Conservation (phyloP, 2,888 invertebrate genomes). For the Vesta saturnalis region DNA sequence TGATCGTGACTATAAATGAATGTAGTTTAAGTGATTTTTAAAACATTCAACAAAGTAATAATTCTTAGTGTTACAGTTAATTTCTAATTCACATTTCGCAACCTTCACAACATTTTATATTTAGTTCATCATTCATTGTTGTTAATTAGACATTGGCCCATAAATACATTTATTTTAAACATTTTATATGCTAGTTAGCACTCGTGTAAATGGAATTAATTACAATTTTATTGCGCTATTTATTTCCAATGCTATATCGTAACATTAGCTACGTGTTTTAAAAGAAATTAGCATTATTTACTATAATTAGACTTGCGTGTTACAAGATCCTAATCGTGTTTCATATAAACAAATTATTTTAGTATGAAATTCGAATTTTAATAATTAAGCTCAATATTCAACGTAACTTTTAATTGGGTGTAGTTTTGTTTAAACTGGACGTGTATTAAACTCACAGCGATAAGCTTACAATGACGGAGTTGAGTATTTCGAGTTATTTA, state of each 20-base stretch:
- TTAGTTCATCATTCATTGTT: conserved; percentile 20
- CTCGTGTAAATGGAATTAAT: background rate
- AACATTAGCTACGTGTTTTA: no score
- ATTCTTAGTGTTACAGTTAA: background rate
- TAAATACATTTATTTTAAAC: background rate
- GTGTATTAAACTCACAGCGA: no score
- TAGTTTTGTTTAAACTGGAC: no score
- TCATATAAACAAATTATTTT: no score
- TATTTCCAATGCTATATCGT: no score
- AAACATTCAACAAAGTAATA: background rate
- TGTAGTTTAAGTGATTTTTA: background rate
- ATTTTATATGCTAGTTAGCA: background rate
- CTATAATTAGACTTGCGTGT: background rate
- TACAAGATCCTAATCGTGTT: no score
- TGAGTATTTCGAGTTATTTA: no score
- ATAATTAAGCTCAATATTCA: no score
- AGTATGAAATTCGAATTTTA: no score
- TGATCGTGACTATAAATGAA: background rate
- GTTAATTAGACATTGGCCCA: conserved; percentile 18
- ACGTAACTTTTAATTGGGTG: no score
- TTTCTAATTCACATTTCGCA: conserved; percentile 4
- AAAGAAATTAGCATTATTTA: no score
- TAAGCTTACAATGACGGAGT: no score
- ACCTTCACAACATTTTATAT: conserved; percentile 15
- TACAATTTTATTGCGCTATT: conserved; percentile 3